Base-by-base conservation (phyloP, 23 tunicate genomes). In the Halocynthia roretzi region DNA sequence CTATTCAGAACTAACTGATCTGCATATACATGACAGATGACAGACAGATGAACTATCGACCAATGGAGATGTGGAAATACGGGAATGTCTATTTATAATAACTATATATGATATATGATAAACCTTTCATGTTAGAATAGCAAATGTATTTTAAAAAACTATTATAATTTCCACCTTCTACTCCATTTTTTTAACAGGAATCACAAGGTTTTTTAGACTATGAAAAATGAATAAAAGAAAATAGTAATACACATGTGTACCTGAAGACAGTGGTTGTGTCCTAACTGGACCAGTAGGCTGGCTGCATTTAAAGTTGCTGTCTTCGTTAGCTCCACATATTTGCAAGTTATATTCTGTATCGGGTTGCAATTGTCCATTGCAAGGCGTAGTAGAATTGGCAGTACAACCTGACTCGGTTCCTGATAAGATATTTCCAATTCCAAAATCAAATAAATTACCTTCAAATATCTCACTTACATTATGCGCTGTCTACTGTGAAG, bases 301-400 rank as follows among this genome's bases (percentile, higher is more conserved):
- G 44, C 48, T 54, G 22, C 78, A 74, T 50, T 17, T 64, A 12
- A 11, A 74, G 5, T 54, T 53, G 62, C 56, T 18, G 9, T 53
- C 64, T 22, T 74, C 78, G 56, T 74, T 74, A 22, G 48, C 50
- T 18, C 78, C 78, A 54, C 78, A 74, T 10, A 48, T 64, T 54
- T 1, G n/a, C 17, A 74, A 17, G 8, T 44, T 74, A 64, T 74
- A 74, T 12, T 19, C 14, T 10, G 78, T 74, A 54, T 56, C 64
- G 14, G 78, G 5, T 50, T 5, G 12, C 60, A 74, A 54, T 14
- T n/a, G 78, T 53, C 78, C 78, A 18, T 74, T 74, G 31, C 78
- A 74, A 54, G 55, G 49, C 0, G 65, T 14, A 56, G 20, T 74
- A 20, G 70, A 20, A 54, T 31, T 62, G 5, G 78, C 19, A 2